Evolutionary conservation across 2,113 vertebrate species (phyloP), one percentile per base, ranked within the genome.

Genomic region (Atlantisia rogersi): DNA sequence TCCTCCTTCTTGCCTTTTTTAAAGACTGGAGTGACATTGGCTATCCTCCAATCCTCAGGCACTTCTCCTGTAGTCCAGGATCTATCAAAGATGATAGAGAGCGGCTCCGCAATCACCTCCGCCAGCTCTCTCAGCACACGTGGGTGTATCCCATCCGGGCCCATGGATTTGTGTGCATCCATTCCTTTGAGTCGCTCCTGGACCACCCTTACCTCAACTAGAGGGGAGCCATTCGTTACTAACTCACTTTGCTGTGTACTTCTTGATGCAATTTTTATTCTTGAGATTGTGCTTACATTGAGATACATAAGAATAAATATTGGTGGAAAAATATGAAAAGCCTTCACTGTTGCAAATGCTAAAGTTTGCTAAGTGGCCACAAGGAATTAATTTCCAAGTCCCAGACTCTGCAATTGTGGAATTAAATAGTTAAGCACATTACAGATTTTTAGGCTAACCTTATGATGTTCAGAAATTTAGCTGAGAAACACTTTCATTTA

Each of bases 401-500:
- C 21, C 25, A 65, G 20, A 22, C 22, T 12, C 22, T 82, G 32
- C 46, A 31, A 0, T 32, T 1, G 0, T 52, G 29, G 44, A 74
- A 88, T 5, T 31, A 48, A 74, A 65, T 21, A 87, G 12, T 37
- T 26, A 44, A 65, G 17, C 29, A 17, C 31, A 22, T 74, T 6
- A 7, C 11, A 4, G 77, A 28, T 21, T 89, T 86, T 56, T n/a
- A 77, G 32, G 25, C 39, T 77, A 39, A 31, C 20, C 5, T 7
- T 6, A 2, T 25, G 6, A 13, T 2, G 0, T 56, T 73, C 12
- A 11, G 12, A 1, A 1, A 60, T 9, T 69, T 60, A 46, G 10
- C 35, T 52, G 29, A 81, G 56, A 73, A 83, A 8, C 6, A 24
- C 17, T 62, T 79, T 14, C n/a, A 37, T 55, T 79, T 67, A 40